Evolutionary conservation across 1,140 invertebrate genomes (phyloP).

Genomic region (Zaprionus inermis): DNA sequence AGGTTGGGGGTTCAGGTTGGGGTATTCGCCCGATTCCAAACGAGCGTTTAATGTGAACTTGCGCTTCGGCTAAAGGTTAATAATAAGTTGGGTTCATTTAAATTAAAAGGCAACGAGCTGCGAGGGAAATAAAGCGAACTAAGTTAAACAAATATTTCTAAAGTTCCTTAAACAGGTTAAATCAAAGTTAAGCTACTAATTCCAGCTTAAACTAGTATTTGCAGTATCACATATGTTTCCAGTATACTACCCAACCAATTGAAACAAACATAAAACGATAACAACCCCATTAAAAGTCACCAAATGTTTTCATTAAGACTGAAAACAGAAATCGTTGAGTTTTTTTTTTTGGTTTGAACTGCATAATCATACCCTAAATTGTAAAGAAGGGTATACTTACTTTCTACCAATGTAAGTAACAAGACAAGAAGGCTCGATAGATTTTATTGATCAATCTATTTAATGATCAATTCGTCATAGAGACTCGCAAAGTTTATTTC

Average conservation of each 20-base stretch:
- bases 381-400: too few species aligned
- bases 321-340: conserved; percentile 10
- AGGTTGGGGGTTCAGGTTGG: conserved; percentile 14
- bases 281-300: background rate
- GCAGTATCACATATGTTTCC: background rate
- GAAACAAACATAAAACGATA: background rate
- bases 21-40: conserved; percentile 5
- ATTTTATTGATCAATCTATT: too few species aligned
- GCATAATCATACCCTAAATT: background rate
- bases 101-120: conserved; percentile 12
- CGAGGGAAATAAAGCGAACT: background rate
- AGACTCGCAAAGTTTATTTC: too few species aligned
- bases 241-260: background rate
- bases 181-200: background rate
- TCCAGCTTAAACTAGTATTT: background rate
- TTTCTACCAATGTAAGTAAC: too few species aligned
- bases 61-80: conserved; percentile 33
- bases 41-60: conserved; percentile 38
- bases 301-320: conserved; percentile 4
- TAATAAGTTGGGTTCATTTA: background rate
- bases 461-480: too few species aligned
- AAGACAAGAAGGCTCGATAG: too few species aligned
- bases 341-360: conserved; percentile 13
- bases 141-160: background rate
- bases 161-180: background rate